Base-by-base conservation (phyloP, 2,113 vertebrate species). In the Oceanodroma tethys region DNA sequence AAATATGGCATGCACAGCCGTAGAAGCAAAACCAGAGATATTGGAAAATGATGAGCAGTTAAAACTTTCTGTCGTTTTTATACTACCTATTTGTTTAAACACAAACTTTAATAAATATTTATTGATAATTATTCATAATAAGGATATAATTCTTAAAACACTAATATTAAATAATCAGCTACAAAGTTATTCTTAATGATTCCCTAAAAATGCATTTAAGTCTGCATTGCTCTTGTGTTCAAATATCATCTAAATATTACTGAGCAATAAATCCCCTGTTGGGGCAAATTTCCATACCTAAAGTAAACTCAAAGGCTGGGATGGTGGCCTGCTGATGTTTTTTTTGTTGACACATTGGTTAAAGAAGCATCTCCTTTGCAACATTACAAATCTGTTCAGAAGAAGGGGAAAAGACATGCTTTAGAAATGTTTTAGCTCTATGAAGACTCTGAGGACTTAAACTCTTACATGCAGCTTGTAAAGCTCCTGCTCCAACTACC, bases 391-490 rank as follows among this genome's bases (percentile, higher is more conserved):
- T 90, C 95, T 91, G 34, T 21, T 81, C 90, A 95, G 89, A 94
- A 84, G 90, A 97, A 94, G 81, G 71, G 91, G 75, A 86, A 95
- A 93, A 94, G 23, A 86, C 66, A 86, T 75, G 68, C 72, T 94
- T 96, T 96, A 95, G 94, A 93, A 96, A 93, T 81, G 71, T 96
- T 97, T 96, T 96, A 93, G 74, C 68, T 92, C 95, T 3, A 10
- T 76, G 93, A 97, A 97, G 42, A 85, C 92, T 96, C 93, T 89
- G 65, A 89, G 73, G 89, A 75, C 78, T 96, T 96, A 95, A 96
- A 91, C 53, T 60, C 47, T 66, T 66, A 96, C 96, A 82, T 6
- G 26, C 70, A 90, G 58, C 83, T 92, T 95, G 62, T 86, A 95
- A 56, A 93, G 48, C 20, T 88, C 45, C 59, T 42, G 15, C 70